Evolutionary conservation across 1,140 invertebrate species (phyloP).

Genomic region (Stenopsyche tienmushanensis): DNA sequence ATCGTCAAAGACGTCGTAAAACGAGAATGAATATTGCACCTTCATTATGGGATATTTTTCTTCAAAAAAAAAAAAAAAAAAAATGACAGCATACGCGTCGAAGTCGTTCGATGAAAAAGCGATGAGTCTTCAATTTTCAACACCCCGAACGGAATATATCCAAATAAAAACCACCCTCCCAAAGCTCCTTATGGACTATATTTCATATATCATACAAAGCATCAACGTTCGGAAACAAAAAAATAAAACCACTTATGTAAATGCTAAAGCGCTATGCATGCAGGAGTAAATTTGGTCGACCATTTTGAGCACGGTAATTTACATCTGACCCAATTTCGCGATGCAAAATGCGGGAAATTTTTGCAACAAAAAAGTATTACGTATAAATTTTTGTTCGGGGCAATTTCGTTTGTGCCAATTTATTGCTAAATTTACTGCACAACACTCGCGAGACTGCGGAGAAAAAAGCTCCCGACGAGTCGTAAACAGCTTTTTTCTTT

Average conservation of each 20-base stretch:
- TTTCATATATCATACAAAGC: too few species aligned
- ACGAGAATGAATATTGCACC: slow-evolving; percentile 9
- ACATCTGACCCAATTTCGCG: slow-evolving; percentile 12
- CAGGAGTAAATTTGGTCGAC: neutral
- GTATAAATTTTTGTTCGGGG: neutral
- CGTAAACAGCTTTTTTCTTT: slow-evolving; percentile 13
- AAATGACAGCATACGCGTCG: neutral
- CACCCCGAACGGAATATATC: neutral
- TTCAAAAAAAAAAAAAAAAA: neutral
- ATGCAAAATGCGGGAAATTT: slow-evolving; percentile 8
- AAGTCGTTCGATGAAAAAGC: neutral
- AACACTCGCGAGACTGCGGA: neutral
- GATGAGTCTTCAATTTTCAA: slow-evolving; percentile 20
- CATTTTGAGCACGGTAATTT: slow-evolving; percentile 10
- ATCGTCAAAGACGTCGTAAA: neutral
- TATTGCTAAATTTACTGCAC: slow-evolving; percentile 10
- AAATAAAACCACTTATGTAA: slow-evolving; percentile 1
- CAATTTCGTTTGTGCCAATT: slow-evolving; percentile 14
- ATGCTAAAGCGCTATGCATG: neutral
- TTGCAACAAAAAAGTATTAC: neutral
- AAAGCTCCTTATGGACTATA: too few species aligned
- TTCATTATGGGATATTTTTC: neutral
- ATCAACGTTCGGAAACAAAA: too few species aligned
- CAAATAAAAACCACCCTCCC: too few species aligned
- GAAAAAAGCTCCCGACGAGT: neutral